A percentile compares a stretch with the other conserved stretches of the same genome.
Evolutionary conservation across 2,113 vertebrate species (phyloP).

Genomic region (Pomatostomus ruficeps): DNA sequence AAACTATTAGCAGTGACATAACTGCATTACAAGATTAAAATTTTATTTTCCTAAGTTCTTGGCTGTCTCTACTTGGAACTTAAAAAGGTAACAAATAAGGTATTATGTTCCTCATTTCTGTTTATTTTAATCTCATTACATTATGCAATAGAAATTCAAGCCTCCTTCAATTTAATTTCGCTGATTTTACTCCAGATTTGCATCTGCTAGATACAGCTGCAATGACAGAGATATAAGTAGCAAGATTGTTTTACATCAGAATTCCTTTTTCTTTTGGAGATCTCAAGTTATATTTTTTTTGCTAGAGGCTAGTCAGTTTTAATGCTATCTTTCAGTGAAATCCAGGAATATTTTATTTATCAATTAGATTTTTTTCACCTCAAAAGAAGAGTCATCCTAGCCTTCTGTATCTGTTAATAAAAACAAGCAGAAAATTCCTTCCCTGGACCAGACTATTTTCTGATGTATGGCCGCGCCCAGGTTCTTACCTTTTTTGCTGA

Average conservation of each 20-base stretch:
- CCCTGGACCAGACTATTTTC: background rate
- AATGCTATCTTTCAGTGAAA: background rate
- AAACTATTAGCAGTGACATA: background rate
- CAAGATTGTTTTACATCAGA: background rate
- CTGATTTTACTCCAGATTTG: background rate
- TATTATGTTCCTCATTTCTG: background rate
- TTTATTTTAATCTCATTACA: background rate
- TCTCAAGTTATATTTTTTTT: background rate
- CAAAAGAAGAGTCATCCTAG: background rate
- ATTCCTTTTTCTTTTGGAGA: background rate
- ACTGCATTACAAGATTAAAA: background rate
- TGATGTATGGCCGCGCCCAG: background rate
- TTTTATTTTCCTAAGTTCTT: background rate
- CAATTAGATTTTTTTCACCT: background rate
- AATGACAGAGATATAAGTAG: background rate
- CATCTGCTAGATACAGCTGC: background rate
- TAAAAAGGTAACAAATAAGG: background rate
- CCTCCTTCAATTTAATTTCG: background rate
- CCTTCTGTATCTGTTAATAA: background rate
- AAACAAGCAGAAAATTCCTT: background rate
- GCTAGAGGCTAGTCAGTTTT: background rate
- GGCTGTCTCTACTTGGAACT: background rate
- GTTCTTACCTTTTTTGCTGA: background rate
- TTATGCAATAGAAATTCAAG: background rate
- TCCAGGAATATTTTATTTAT: background rate